phyloP scores from a whole-genome alignment of 2,888 invertebrate genomes.

The Lomographa bimaculata region DNA sequence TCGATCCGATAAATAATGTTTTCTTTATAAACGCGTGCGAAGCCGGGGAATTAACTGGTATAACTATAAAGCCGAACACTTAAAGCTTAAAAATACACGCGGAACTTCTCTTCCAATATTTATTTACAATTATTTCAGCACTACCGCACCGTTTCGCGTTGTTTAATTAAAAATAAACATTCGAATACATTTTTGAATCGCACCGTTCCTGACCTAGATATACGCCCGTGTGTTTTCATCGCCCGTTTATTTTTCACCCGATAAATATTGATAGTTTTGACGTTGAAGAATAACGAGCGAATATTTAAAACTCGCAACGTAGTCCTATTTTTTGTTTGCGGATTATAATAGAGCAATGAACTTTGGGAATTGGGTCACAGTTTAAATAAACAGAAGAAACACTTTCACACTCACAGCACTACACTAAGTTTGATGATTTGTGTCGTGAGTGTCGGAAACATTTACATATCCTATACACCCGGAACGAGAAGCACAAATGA shows the following conservation, averaged over 20 bases:
- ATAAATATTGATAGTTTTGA: constrained; percentile 37
- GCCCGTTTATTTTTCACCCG: constrained; percentile 24
- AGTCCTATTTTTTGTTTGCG: constrained; percentile 25
- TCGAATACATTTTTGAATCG: constrained; percentile 12
- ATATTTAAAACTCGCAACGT: constrained; percentile 24
- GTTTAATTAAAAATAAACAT: constrained; percentile 10
- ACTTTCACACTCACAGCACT: no score
- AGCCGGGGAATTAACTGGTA: no score
- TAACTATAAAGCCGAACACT: no score
- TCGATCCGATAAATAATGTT: no score
- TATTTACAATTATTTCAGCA: constrained; percentile 6
- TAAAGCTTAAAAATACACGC: no score
- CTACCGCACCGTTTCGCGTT: constrained; percentile 5
- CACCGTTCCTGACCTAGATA: constrained; percentile 18
- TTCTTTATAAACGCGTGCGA: no score
- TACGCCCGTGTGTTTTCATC: constrained; percentile 26
- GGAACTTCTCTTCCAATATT: no score
- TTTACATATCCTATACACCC: no score
- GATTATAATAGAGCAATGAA: constrained; percentile 10
- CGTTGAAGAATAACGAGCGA: constrained; percentile 26
- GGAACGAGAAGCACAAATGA: no score
- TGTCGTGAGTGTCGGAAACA: no score
- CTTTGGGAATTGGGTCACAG: constrained; percentile 11
- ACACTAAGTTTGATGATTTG: no score
- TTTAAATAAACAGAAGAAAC: no score